Evolutionary conservation across 2,113 vertebrate species (phyloP), one percentile per base, ranked within the genome.

Genomic region (Tautogolabrus adspersus): DNA sequence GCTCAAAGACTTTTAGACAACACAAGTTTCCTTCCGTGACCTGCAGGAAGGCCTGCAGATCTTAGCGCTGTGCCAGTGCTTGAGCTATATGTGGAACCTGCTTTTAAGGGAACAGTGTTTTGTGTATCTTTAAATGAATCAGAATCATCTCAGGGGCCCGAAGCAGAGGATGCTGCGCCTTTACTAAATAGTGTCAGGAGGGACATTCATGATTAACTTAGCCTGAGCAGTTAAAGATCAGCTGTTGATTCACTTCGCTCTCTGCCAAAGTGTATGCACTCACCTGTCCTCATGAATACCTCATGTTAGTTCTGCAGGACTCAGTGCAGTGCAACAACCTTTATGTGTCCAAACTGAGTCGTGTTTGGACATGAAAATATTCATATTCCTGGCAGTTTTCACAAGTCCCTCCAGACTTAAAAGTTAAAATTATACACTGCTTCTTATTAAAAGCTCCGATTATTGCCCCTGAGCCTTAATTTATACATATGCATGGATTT

Each of bases 401-500:
- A 54, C 54, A 23, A 58, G 47, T 26, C 67, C 26, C 22, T 16
- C 42, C 26, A 51, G 79, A 89, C 86, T 91, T 88, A 85, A 90
- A 90, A 89, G 81, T 82, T 84, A 51, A 89, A 90, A 83, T 89
- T 75, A 87, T 81, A 77, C 82, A 65, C 70, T 22, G 79, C 75
- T 84, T 90, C 89, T 87, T 90, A 87, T 84, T 86, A 86, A 89
- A 88, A 91, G 86, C 86, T 66, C 67, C 18, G 84, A 84, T 92
- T 91, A 91, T 84, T 89, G 66, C 83, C 58, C 40, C 70, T 75
- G 84, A 87, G 87, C 84, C 88, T 92, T 91, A 78, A 91, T 92
- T 93, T 92, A 93, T 90, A 92, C 90, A 93, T 92, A 91, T 92
- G 88, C 88, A 93, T 90, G 90, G 86, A 34, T 85, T 91, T 87